Conservation (phyloP, 2,888 invertebrate genomes). For the Drosophila neotestacea region DNA sequence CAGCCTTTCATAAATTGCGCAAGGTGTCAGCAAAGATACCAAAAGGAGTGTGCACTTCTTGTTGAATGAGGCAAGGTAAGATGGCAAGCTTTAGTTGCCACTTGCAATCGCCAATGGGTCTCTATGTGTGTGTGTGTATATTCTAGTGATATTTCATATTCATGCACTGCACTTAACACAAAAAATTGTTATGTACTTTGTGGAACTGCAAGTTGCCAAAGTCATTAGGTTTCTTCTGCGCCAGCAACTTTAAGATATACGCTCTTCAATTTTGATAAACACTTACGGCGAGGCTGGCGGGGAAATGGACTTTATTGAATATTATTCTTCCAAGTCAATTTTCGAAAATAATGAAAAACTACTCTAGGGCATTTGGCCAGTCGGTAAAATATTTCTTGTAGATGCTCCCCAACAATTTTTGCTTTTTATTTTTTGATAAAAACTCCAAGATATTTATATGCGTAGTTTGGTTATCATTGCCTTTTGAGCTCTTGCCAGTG, state of each 20-base stretch:
- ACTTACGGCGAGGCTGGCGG: constrained; percentile 3
- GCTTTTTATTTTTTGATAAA: constrained; percentile 1
- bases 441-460: constrained; percentile 28
- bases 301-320: constrained; percentile 42
- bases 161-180: constrained; percentile 56
- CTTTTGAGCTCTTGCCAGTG: constrained; percentile 24
- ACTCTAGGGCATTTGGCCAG: constrained; percentile 8
- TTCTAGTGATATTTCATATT: constrained; percentile 67
- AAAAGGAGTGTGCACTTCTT: constrained; percentile 29
- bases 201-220: constrained; percentile 59
- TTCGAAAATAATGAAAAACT: constrained; percentile 7
- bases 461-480: constrained; percentile 33
- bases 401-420: neutral
- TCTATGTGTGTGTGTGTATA: constrained; percentile 14
- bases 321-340: constrained; percentile 45
- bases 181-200: constrained; percentile 58
- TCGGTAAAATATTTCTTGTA: constrained; percentile 14
- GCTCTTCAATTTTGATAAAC: constrained; percentile 24
- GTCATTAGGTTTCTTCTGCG: constrained; percentile 62
- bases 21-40: constrained; percentile 76
- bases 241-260: constrained; percentile 38
- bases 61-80: constrained; percentile 47
- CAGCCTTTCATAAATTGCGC: constrained; percentile 70
- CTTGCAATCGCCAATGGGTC: constrained; percentile 9
- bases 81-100: constrained; percentile 24